Conservation (phyloP, 1,140 invertebrate species). For the Cherax destructor region DNA sequence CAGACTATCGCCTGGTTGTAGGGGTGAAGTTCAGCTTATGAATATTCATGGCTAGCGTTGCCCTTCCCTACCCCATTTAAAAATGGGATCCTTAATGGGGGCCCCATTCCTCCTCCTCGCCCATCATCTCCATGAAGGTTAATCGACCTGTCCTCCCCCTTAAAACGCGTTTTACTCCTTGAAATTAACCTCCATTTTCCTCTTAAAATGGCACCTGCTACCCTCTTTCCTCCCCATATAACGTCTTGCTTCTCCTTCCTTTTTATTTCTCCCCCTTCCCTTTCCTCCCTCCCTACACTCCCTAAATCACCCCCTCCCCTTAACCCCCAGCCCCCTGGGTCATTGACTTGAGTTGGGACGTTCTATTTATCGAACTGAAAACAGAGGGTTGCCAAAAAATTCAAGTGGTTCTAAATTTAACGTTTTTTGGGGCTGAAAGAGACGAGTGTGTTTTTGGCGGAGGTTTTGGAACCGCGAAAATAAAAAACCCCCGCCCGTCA, state of each 20-base stretch:
- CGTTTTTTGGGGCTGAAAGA: neutral
- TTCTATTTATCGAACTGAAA: slow-evolving; percentile 69
- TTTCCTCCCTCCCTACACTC: neutral
- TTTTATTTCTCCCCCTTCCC: neutral
- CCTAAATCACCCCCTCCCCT: neutral
- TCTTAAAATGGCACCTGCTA: neutral
- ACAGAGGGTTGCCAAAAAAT: slow-evolving; percentile 61
- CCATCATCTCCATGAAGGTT: too few relatives aligned
- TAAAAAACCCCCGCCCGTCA: too few relatives aligned
- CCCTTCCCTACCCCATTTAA: too few relatives aligned
- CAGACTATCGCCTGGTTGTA: too few relatives aligned
- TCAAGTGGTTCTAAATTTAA: slow-evolving; percentile 56
- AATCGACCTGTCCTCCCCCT: too few relatives aligned
- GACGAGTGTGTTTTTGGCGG: neutral
- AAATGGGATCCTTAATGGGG: too few relatives aligned
- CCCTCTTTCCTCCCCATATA: neutral
- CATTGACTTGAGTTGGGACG: slow-evolving; percentile 66
- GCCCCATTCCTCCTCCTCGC: too few relatives aligned
- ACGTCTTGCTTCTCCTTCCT: too few relatives aligned
- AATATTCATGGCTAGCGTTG: too few relatives aligned
- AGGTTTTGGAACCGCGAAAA: too few relatives aligned
- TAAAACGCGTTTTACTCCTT: too few relatives aligned
- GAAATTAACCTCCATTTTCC: neutral
- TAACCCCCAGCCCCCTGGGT: slow-evolving; percentile 37
- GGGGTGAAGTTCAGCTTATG: too few relatives aligned